Evolutionary conservation across 2,797 vertebrate genomes (phyloP).

Genomic region (Bradypus variegatus): DNA sequence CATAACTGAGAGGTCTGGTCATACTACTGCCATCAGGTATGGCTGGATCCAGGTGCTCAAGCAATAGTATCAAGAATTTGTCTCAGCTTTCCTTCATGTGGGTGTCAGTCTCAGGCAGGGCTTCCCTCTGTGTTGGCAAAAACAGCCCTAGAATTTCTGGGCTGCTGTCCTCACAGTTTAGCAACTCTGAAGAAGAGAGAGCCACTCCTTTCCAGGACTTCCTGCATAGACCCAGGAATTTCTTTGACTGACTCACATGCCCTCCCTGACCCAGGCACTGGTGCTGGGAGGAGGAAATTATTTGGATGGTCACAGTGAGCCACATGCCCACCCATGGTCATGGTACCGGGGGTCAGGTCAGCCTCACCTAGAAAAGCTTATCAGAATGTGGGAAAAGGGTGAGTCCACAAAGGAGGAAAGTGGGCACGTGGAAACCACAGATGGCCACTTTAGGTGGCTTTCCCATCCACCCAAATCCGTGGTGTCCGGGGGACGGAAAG

Average conservation of each 20-base stretch:
- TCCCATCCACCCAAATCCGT: background rate
- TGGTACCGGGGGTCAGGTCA: too few relatives aligned
- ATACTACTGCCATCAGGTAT: background rate
- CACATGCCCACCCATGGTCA: rapidly evolving
- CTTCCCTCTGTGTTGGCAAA: background rate
- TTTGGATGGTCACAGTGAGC: background rate
- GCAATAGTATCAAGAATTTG: too few relatives aligned
- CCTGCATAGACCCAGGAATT: background rate
- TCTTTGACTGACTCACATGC: background rate
- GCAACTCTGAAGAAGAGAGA: background rate
- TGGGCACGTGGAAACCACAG: background rate
- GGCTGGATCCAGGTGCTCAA: background rate
- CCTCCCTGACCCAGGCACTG: background rate
- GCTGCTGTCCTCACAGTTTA: background rate
- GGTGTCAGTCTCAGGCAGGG: background rate
- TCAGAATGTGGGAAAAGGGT: background rate
- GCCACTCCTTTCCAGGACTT: background rate
- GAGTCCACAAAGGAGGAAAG: background rate
- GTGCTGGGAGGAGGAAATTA: background rate
- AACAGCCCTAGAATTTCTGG: too few relatives aligned
- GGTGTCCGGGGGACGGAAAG: background rate
- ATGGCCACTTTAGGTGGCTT: background rate
- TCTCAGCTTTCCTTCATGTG: background rate
- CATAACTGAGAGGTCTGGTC: background rate
- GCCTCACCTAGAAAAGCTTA: background rate